Base-by-base conservation (phyloP, 2,888 invertebrate genomes). In the Leptopilina syphax region DNA sequence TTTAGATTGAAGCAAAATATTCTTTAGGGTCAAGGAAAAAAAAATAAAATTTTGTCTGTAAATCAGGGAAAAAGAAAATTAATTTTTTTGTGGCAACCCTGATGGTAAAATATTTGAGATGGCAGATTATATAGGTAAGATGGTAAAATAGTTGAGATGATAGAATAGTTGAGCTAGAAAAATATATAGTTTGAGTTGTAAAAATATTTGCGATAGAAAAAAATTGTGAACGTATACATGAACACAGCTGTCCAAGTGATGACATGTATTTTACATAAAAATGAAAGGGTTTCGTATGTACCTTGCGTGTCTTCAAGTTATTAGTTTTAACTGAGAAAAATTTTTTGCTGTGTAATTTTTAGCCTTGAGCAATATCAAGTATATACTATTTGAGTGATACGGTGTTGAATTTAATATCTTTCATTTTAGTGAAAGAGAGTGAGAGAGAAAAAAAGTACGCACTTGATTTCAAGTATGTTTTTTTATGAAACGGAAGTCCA, bases 261-360 rank as follows among this genome's bases (percentile, higher is more conserved):
- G 73, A 73, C 73, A 73, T 27, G 57, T 54, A n/a, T 57, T 57
- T 73, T 73, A 10, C 34, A 73, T 60, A 57, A 57, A 73, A 73
- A 73, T 34, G 57, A 34, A 18, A 60, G n/a, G 34, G 73, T 41
- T 44, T 73, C 34, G 3, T 57, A 34, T 12, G n/a, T 44, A 34
- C 34, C 34, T 73, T 73, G 73, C 57, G 73, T 73, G 73, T 60
- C n/a, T 41, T 34, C 54, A 34, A 57, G 57, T 57, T 57, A n/a
- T 57, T 73, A 73, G 18, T 34, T 57, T 73, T 18, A n/a, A 8
- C 57, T 54, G n/a, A 13, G 27, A n/a, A 73, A 8, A 47, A 12
- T 68, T n/a, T 70, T 34, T 57, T 10, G 8, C 13, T 13, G 34
- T 24, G 63, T 63, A 73, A 34, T 8, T 54, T 70, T 50, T 54